Conservation (phyloP, 2,113 vertebrate genomes). For the Mionectes macconnelli region DNA sequence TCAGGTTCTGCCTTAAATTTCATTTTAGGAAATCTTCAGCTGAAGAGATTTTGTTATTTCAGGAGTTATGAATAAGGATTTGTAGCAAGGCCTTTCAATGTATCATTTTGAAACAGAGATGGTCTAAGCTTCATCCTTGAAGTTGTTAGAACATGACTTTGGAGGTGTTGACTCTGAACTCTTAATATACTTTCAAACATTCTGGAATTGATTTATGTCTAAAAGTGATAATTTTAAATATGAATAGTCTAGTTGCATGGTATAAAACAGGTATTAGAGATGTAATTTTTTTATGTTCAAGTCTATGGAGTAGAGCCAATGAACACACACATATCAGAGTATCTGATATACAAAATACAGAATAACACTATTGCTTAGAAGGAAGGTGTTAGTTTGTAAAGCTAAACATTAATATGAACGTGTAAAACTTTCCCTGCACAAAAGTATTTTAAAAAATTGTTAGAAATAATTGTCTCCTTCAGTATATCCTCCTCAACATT, state of each 20-base stretch:
- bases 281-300: not conserved
- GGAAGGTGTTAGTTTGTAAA: not conserved
- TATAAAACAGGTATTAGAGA: not conserved
- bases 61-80: not conserved
- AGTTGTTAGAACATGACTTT: not conserved
- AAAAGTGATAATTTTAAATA: not conserved
- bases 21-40: not conserved
- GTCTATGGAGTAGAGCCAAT: not conserved
- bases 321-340: not conserved
- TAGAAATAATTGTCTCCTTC: not conserved
- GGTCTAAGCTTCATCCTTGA: not conserved
- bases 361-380: not conserved
- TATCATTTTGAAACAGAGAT: not conserved
- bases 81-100: not conserved
- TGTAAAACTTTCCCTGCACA: not conserved
- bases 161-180: not conserved
- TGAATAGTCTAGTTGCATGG: not conserved
- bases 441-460: not conserved
- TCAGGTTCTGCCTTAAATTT: not conserved
- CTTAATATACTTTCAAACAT: not conserved
- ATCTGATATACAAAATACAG: not conserved
- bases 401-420: not conserved
- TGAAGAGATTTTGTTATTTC: not conserved
- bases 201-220: not conserved
- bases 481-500: not conserved